A percentile compares a stretch with the other conserved stretches of the same genome.
Evolutionary conservation across 2,797 vertebrate genomes (phyloP).

Genomic region (Fratercula arctica): DNA sequence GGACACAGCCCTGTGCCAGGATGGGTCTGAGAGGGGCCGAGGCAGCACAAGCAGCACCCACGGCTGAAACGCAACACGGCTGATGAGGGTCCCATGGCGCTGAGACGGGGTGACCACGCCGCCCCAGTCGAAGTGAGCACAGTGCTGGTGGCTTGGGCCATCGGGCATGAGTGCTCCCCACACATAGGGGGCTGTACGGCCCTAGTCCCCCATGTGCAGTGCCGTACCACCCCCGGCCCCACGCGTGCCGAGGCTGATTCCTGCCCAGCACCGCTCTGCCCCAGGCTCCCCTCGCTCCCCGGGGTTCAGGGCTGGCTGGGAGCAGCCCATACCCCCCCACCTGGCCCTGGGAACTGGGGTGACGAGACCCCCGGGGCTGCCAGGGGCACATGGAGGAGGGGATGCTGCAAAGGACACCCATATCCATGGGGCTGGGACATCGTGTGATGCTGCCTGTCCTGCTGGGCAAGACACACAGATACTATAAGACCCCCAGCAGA

Average conservation of each 20-base stretch:
- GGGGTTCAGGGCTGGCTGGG: accelerated
- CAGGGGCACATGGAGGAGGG: background rate
- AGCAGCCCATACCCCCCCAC: accelerated
- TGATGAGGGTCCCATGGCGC: background rate
- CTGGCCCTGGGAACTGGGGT: accelerated
- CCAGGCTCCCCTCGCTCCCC: accelerated
- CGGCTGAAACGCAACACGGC: accelerated
- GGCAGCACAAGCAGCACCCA: accelerated
- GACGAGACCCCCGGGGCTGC: background rate
- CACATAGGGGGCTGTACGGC: accelerated
- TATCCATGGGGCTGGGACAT: accelerated
- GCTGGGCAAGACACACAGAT: accelerated
- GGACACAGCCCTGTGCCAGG: background rate
- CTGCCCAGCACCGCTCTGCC: background rate
- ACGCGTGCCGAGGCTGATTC: accelerated
- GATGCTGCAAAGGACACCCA: background rate
- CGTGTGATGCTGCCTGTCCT: background rate
- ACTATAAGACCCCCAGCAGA: background rate
- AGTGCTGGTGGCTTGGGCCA: accelerated
- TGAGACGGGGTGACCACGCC: accelerated
- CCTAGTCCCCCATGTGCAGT: accelerated
- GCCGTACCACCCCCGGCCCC: accelerated
- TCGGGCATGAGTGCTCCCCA: accelerated
- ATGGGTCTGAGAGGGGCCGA: accelerated
- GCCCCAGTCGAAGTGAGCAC: accelerated